phyloP scores from a whole-genome alignment of 1,140 invertebrate species.

The Aphelinus atriplicis region DNA sequence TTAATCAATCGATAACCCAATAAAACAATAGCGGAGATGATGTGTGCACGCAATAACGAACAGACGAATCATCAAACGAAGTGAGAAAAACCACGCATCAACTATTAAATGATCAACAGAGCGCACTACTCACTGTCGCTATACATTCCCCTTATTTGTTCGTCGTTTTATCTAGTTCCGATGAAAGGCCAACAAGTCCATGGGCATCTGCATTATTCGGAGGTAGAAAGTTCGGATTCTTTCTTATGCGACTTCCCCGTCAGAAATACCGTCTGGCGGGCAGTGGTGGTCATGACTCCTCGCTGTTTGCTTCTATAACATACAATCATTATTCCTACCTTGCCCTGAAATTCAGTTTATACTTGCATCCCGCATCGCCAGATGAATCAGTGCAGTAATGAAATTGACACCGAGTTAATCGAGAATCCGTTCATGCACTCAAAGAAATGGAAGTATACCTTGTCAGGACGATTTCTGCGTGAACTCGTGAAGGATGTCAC shows the following conservation, averaged over 20 bases:
- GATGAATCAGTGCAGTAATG: too few relatives aligned
- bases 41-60: neutral
- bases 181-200: conserved; percentile 9
- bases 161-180: conserved; percentile 14
- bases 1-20: neutral
- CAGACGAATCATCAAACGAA: conserved; percentile 20
- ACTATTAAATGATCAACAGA: neutral
- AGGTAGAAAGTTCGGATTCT: conserved; percentile 31
- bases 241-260: conserved; percentile 38
- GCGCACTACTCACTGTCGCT: neutral
- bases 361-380: too few relatives aligned
- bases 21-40: neutral
- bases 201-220: conserved; percentile 10
- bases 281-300: conserved; percentile 50
- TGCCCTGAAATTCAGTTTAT: too few relatives aligned
- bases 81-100: conserved; percentile 6
- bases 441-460: conserved; percentile 46
- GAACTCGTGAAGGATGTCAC: conserved; percentile 94
- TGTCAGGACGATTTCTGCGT: conserved; percentile 72
- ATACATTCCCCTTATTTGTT: conserved; percentile 18
- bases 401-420: too few relatives aligned
- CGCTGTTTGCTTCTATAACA: conserved; percentile 43
- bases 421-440: too few relatives aligned
- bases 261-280: conserved; percentile 51
- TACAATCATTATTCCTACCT: neutral